phyloP scores from a whole-genome alignment of 2,888 invertebrate species.

The Chymomyza fuscimana region DNA sequence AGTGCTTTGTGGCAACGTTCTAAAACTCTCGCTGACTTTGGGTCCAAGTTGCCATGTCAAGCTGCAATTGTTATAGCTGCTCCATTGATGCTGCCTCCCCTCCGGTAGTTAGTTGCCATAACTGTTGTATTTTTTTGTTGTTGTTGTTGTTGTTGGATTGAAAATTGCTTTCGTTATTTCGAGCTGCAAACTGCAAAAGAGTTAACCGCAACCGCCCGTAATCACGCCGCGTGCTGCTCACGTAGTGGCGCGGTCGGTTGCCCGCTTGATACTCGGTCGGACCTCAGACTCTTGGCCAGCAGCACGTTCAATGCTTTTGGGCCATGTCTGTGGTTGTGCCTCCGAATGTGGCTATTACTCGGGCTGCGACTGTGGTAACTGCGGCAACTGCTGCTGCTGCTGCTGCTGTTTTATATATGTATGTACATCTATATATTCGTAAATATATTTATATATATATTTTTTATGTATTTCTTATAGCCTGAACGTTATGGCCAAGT shows the following conservation, averaged over 20 bases:
- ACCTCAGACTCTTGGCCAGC: conserved; percentile 23
- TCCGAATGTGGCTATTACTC: conserved; percentile 29
- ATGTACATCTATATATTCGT: neutral
- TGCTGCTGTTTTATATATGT: neutral
- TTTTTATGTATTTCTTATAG: neutral
- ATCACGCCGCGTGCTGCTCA: conserved; percentile 69
- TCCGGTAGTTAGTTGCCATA: neutral
- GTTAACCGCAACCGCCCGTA: conserved; percentile 45
- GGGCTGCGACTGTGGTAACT: neutral
- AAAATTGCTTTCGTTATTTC: conserved; percentile 44
- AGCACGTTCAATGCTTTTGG: conserved; percentile 29
- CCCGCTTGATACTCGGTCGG: conserved; percentile 32
- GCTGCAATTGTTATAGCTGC: conserved; percentile 56
- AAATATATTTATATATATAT: neutral
- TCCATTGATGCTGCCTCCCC: conserved; percentile 3
- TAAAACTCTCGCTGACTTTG: neutral
- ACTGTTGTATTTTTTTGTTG: conserved; percentile 5
- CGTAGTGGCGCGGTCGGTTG: conserved; percentile 60
- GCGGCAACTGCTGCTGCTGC: conserved; percentile 18
- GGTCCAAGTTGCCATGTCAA: conserved; percentile 27
- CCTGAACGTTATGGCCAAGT: neutral
- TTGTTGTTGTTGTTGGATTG: conserved; percentile 29
- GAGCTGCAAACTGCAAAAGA: conserved; percentile 23
- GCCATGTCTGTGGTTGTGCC: conserved; percentile 1
- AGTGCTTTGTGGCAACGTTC: neutral